Conservation (phyloP, 2,113 vertebrate genomes). For the Nothoprocta perdicaria region DNA sequence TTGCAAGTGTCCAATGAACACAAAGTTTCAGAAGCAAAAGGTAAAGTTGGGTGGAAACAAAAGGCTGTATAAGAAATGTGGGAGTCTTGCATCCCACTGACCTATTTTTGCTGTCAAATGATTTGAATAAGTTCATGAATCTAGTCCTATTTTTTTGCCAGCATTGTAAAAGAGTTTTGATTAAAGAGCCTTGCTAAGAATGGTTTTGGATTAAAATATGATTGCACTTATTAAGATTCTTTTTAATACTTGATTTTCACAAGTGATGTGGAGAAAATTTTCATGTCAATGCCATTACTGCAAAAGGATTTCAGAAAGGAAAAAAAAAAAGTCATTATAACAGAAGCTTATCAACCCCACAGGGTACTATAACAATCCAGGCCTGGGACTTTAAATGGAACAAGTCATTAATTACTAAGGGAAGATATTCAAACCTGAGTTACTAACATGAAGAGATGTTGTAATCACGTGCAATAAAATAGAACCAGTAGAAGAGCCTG, state of each 20-base stretch:
- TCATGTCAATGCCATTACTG: background rate
- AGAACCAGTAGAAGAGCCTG: background rate
- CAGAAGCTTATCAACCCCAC: background rate
- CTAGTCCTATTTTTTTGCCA: background rate
- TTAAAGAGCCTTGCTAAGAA: conserved; percentile 49
- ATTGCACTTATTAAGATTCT: conserved; percentile 46
- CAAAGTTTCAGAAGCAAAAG: background rate
- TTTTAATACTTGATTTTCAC: conserved; percentile 15
- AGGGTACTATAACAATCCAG: background rate
- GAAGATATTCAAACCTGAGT: conserved; percentile 2
- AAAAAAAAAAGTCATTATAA: background rate
- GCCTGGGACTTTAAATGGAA: background rate
- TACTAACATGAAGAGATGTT: background rate
- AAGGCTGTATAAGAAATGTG: background rate
- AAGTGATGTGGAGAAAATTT: conserved; percentile 43
- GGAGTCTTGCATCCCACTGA: background rate
- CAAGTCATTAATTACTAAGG: conserved; percentile 5
- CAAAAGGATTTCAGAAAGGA: conserved; percentile 12
- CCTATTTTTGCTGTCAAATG: conserved; percentile 45
- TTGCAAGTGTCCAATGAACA: background rate
- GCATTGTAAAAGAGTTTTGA: conserved; percentile 18
- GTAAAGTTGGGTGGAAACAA: background rate
- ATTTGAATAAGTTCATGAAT: conserved; percentile 55
- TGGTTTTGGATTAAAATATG: conserved; percentile 23
- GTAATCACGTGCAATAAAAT: background rate